phyloP scores from a whole-genome alignment of 2,888 invertebrate genomes.

The Folsomia candida region DNA sequence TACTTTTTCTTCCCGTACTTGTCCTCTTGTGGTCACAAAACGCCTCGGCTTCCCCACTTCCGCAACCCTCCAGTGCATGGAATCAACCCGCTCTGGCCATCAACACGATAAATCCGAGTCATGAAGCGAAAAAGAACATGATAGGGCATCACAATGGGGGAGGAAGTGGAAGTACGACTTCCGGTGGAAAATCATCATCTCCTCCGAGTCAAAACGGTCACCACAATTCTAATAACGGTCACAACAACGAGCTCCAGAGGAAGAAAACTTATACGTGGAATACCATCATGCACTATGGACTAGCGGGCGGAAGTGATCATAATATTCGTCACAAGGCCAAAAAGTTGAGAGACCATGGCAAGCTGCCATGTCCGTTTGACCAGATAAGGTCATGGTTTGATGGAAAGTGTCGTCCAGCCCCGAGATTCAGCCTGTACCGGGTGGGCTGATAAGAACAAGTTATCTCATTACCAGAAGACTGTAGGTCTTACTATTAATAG shows the following conservation, averaged over 20 bases:
- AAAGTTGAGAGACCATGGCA: conserved; percentile 15
- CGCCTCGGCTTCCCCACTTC: too few species aligned
- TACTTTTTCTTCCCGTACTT: not conserved
- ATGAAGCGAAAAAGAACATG: conserved; percentile 13
- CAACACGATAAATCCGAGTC: conserved; percentile 18
- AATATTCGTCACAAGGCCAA: conserved; percentile 18
- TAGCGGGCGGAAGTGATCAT: conserved; percentile 5
- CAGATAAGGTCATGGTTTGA: conserved; percentile 33
- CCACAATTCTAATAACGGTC: not conserved
- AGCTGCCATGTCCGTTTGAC: conserved; percentile 38
- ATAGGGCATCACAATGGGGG: not conserved
- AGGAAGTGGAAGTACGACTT: not conserved
- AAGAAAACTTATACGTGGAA: conserved; percentile 6
- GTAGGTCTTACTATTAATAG: too few species aligned
- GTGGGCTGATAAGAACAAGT: conserved; percentile 28
- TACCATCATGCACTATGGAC: not conserved
- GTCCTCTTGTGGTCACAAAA: not conserved
- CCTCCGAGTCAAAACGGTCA: not conserved
- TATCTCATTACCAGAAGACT: too few species aligned
- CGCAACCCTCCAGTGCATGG: conserved; percentile 41
- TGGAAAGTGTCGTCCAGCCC: conserved; percentile 41
- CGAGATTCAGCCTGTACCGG: conserved; percentile 41
- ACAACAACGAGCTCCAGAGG: not conserved
- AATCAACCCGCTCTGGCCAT: conserved; percentile 36
- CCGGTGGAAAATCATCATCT: too few species aligned